Conservation (phyloP, 2,797 vertebrate species). For the Danio albolineatus region DNA sequence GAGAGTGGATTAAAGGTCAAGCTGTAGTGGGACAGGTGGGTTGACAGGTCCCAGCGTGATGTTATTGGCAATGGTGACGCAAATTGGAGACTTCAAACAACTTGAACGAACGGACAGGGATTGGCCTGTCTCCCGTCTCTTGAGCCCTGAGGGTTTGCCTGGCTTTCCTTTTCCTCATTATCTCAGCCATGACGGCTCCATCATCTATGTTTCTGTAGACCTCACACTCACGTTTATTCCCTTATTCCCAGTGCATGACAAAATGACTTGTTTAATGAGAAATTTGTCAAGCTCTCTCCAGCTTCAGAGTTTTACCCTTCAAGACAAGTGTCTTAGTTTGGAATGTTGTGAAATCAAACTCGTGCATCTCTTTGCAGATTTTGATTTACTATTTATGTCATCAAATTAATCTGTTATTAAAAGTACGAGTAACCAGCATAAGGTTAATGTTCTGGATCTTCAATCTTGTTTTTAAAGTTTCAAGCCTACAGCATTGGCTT, state of each 20-base stretch:
- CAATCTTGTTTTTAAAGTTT: conserved; percentile 17
- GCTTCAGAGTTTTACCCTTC: conserved; percentile 23
- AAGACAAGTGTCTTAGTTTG: background rate
- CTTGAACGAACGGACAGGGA: background rate
- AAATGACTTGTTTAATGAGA: conserved; percentile 51
- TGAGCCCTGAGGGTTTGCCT: conserved; percentile 1
- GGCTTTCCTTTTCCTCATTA: conserved; percentile 36
- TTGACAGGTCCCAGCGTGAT: background rate
- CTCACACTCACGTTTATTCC: conserved; percentile 59
- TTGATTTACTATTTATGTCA: conserved; percentile 57
- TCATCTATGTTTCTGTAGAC: conserved; percentile 66
- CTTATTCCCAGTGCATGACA: conserved; percentile 66
- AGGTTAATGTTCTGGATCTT: conserved; percentile 25
- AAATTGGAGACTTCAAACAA: conserved; percentile 27
- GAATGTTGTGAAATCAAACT: conserved; percentile 62
- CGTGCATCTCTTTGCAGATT: conserved; percentile 53
- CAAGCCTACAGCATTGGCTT: background rate
- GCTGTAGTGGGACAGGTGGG: background rate
- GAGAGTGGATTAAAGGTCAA: conserved; percentile 32
- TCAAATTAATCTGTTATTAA: conserved; percentile 50
- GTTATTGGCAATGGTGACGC: conserved; percentile 19
- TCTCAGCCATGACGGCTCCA: conserved; percentile 20
- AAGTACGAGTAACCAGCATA: background rate
- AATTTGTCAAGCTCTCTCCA: conserved; percentile 57
- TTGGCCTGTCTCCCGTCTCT: conserved; percentile 13